Percentiles rank a stretch among this genome's conserved stretches.
These are phyloP conservation scores for Zaprionus obscuricornis DNA, from an alignment of 2,888 invertebrate genomes.

Conservation along the genomic window DNA sequence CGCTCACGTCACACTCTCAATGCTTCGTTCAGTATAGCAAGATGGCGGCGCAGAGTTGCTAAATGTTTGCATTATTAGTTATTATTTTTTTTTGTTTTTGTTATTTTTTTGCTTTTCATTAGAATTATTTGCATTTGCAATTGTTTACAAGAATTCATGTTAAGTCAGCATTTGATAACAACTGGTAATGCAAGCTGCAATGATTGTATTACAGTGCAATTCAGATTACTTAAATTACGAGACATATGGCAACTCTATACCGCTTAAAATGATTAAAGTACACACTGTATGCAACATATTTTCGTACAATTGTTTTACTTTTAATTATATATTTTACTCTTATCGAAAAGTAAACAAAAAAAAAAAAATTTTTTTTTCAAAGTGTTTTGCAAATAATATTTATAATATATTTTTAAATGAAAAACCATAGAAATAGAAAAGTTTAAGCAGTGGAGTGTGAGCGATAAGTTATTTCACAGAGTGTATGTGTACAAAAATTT, in stretches of 20 bases:
- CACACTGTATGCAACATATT: no score
- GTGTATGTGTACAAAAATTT: background rate
- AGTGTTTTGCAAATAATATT: no score
- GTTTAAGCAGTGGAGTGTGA: no score
- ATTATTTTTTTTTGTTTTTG: constrained; percentile 32
- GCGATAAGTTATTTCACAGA: background rate
- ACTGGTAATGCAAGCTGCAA: no score
- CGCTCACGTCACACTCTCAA: constrained; percentile 15
- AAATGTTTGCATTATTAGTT: constrained; percentile 36
- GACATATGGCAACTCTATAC: constrained; percentile 57
- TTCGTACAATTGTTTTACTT: no score
- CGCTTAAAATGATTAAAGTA: no score
- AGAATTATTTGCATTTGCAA: constrained; percentile 1
- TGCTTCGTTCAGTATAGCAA: constrained; percentile 39
- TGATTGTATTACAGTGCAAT: constrained; percentile 24
- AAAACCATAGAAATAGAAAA: no score
- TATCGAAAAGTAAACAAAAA: no score
- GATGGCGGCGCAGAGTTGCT: constrained; percentile 67
- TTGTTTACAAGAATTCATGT: constrained; percentile 30
- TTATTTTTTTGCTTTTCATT: constrained; percentile 18
- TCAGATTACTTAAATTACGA: constrained; percentile 12
- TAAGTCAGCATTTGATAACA: constrained; percentile 16
- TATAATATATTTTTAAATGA: no score
- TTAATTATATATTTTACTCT: no score
- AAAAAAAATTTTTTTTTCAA: no score